Evolutionary conservation across 2,797 vertebrate species (phyloP), one percentile per base, ranked within the genome.

Genomic region (Spinibarbus caldwelli): DNA sequence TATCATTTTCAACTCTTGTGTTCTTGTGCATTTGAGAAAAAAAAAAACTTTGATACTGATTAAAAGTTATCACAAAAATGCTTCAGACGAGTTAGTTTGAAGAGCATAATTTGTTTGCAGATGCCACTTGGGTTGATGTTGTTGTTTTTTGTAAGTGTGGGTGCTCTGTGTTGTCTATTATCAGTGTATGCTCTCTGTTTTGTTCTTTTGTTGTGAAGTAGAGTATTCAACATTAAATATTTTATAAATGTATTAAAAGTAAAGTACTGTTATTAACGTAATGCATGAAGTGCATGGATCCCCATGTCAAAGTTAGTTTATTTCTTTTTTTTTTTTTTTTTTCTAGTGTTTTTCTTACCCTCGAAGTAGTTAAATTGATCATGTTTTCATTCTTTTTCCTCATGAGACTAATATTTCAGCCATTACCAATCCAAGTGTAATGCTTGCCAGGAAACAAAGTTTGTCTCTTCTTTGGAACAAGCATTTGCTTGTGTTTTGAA

Each of bases 401-500:
- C 54, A 38, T 70, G 79, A 54, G 66, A 70, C 31, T 38, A 80
- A 80, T 73, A 41, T 64, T 49, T 75, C 54, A 75, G 12, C 29
- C 29, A 26, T 75, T 47, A 26, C 54, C 38, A 47, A 62, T 72
- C 26, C 54, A 54, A n/a, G 38, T 36, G 52, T 62, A 15, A n/a
- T 17, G 12, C 54, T 36, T 19, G 70, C 54, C 81, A 75, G 68
- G 52, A 64, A 71, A 72, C 52, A 62, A 15, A 73, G 23, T 75
- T 47, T 26, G 70, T 64, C 54, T 83, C 11, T n/a, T 75, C 6
- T 34, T 75, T 29, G 43, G 29, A 43, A 47, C 59, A 82, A 34
- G 41, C 41, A 34, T 75, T 64, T 1, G 8, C 26, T 82, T 75
- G 49, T 70, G 52, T 82, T 83, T 82, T 73, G 54, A 82, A 73